Conservation (phyloP, 2,888 invertebrate genomes). For the Drosophila anomelani region DNA sequence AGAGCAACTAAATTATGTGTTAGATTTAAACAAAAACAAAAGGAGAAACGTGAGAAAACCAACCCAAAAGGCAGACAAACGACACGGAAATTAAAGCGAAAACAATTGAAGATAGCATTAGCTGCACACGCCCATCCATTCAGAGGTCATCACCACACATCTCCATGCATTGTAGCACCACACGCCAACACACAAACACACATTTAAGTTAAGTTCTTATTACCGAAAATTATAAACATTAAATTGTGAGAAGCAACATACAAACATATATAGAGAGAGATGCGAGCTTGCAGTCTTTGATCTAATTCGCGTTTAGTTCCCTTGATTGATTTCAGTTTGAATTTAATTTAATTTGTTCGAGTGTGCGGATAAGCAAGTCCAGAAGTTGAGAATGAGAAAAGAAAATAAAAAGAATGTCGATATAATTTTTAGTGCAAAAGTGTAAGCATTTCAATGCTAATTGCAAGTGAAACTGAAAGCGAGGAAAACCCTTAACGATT, state of each 20-base stretch:
- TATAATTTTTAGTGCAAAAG: conserved; percentile 71
- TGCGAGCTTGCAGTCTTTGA: conserved; percentile 12
- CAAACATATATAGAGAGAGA: conserved; percentile 15
- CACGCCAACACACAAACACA: conserved; percentile 19
- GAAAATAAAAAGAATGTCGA: conserved; percentile 67
- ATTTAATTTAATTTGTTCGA: conserved; percentile 36
- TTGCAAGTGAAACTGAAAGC: conserved; percentile 60
- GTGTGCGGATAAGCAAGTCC: conserved; percentile 26
- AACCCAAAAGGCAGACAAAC: conserved; percentile 29
- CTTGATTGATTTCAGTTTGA: conserved; percentile 32
- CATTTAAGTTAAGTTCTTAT: conserved; percentile 63
- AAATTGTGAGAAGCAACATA: conserved; percentile 40
- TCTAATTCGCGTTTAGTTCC: conserved; percentile 22
- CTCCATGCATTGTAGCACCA: conserved; percentile 23
- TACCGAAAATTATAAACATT: conserved; percentile 45
- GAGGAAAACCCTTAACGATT: conserved; percentile 51
- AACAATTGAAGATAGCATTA: conserved; percentile 51
- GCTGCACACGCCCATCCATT: conserved; percentile 39
- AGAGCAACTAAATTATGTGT: conserved; percentile 72
- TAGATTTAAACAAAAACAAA: conserved; percentile 65
- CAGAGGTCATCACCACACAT: conserved; percentile 30
- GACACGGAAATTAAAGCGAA: conserved; percentile 45
- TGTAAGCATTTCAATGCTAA: conserved; percentile 25
- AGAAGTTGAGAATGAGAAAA: conserved; percentile 19
- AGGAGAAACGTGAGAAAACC: conserved; percentile 27